Conservation (phyloP, 2,797 vertebrate species). For the Mormyrops attenuatus region DNA sequence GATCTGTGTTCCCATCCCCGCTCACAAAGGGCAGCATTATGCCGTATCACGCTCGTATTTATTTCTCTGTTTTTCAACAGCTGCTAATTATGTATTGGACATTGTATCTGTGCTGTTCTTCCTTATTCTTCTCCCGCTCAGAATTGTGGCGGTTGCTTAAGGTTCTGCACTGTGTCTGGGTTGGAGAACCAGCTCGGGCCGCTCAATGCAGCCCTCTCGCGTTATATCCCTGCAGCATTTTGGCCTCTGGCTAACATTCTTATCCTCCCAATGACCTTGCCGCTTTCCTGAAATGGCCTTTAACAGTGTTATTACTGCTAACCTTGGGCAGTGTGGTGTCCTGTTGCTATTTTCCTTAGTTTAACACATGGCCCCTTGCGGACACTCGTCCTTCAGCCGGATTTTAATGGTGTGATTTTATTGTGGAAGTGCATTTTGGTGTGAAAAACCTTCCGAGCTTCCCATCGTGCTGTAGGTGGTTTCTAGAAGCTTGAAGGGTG, state of each 20-base stretch:
- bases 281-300: background rate
- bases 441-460: background rate
- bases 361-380: background rate
- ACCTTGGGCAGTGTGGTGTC: background rate
- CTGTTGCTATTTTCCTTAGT: background rate
- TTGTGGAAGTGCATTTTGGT: background rate
- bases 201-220: background rate
- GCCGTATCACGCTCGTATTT: background rate
- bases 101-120: background rate
- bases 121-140: background rate
- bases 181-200: background rate
- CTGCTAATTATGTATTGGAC: background rate
- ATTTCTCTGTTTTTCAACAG: background rate
- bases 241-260: background rate
- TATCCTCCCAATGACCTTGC: background rate
- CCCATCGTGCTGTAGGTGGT: background rate
- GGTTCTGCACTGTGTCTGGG: background rate
- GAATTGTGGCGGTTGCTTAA: background rate
- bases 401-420: background rate
- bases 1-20: background rate
- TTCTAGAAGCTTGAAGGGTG: background rate
- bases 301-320: background rate
- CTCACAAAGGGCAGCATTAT: background rate
- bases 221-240: background rate
- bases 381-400: background rate